Evolutionary conservation across 2,113 vertebrate species (phyloP), one percentile per base, ranked within the genome.

Genomic region (Psittacula cyanocephala): DNA sequence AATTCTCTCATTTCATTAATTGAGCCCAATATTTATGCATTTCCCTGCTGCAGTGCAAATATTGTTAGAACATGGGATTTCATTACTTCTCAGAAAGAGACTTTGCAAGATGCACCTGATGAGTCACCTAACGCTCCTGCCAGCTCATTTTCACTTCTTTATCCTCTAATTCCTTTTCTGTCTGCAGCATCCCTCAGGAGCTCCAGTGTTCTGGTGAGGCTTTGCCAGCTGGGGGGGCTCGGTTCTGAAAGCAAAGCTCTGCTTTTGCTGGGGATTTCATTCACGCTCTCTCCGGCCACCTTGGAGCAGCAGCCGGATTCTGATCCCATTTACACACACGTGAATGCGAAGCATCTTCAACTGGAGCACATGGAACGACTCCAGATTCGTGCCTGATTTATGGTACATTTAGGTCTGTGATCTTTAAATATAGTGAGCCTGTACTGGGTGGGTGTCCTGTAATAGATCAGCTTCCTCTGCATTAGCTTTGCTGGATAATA

Each of bases 101-200:
- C 95, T 94, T 96, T 77, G 35, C 95, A 96, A 95, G 96, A 96
- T 94, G 95, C 96, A 97, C 96, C 96, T 96, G 96, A 96, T 97
- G 96, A 97, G 96, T 97, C 96, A 96, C 96, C 96, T 96, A 82
- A 81, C 78, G 91, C 72, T 94, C 20, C 93, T 96, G 96, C 96
- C 96, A 97, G 93, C 96, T 97, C 96, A 81, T 96, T 96, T 95
- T 93, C 96, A 96, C 93, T 94, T 69, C 35, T 82, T 37, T 57
- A 74, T 83, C 86, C 92, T 94, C 95, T 91, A 93, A 95, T 95
- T 96, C 93, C 87, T 86, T 19, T 62, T 89, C 95, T 96, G 95
- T 91, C 91, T 93, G 88, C 93, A 67, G 86, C 11, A 8, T 85
- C 84, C 88, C 88, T 64, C 95, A 76, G 74, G 71, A 86, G 93